Conservation (phyloP, 2,113 vertebrate genomes). For the Poicephalus meyeri region DNA sequence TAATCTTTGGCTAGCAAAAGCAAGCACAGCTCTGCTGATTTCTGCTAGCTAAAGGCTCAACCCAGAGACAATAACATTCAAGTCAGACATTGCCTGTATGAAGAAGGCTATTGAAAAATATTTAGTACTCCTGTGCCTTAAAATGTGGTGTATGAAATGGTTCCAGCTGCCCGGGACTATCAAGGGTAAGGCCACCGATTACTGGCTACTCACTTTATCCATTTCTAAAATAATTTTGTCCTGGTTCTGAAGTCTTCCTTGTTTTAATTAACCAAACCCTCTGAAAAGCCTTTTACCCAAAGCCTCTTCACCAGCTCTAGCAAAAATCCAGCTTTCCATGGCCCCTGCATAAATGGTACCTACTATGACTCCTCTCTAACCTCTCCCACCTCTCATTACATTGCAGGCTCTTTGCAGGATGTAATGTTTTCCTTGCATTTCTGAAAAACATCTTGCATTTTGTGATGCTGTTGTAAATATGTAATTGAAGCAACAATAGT, state of each 20-base stretch:
- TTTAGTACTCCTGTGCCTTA: neutral
- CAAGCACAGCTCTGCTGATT: neutral
- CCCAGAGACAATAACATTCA: neutral
- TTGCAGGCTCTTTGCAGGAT: neutral
- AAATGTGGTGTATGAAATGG: neutral
- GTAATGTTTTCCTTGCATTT: neutral
- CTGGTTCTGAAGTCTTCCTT: neutral
- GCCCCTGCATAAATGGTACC: neutral
- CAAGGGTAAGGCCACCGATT: neutral
- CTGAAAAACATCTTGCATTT: neutral
- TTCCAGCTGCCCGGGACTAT: neutral
- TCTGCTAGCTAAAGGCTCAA: neutral
- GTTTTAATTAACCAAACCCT: neutral
- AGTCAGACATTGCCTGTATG: neutral
- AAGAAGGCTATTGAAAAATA: neutral
- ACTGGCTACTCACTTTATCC: neutral
- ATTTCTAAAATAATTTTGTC: neutral
- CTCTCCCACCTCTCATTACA: neutral
- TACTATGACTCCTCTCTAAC: neutral
- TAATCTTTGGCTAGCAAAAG: neutral
- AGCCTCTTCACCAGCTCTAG: neutral
- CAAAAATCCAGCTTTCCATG: neutral
- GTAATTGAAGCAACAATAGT: neutral
- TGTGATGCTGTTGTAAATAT: neutral
- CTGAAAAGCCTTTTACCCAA: neutral